Percentiles rank a stretch among this genome's conserved stretches.
phyloP scores from a whole-genome alignment of 1,140 invertebrate genomes.

The Alviniconcha marisindica region DNA sequence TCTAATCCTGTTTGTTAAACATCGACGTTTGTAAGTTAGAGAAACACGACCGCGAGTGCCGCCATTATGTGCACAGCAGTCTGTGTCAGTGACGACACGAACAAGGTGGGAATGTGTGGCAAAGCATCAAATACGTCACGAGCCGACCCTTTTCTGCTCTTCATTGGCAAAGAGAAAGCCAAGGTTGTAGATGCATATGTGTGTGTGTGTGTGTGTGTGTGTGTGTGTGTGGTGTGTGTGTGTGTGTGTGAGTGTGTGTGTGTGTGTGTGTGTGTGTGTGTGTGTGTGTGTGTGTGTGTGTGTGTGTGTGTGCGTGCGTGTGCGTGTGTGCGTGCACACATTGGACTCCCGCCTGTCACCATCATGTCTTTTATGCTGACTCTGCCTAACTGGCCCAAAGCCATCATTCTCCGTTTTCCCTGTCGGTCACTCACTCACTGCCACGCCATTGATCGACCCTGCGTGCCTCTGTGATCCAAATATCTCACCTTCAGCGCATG shows the following conservation, averaged over 20 bases:
- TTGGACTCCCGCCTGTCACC: too few relatives aligned
- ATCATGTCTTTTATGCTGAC: too few relatives aligned
- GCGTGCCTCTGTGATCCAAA: neutral
- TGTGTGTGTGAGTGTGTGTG: conserved; percentile 19
- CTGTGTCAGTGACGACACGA: neutral
- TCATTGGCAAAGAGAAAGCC: neutral
- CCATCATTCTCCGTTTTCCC: neutral
- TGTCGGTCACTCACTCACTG: neutral
- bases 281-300: conserved; percentile 11
- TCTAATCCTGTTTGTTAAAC: too few relatives aligned
- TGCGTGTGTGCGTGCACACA: neutral
- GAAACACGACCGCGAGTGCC: neutral
- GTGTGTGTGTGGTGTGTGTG: neutral
- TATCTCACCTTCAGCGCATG: neutral
- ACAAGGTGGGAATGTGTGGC: neutral
- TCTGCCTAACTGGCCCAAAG: neutral
- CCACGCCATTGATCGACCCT: neutral
- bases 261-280: conserved; percentile 26
- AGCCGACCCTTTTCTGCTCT: neutral
- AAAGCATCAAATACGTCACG: neutral
- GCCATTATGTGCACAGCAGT: too few relatives aligned
- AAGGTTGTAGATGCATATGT: neutral
- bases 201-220: neutral
- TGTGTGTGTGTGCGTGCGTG: conserved; percentile 2
- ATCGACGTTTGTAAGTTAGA: too few relatives aligned